Percentiles rank a stretch among this genome's conserved stretches.
These are phyloP conservation scores for Adrianichthys oophorus DNA, from an alignment of 2,797 vertebrate species.

Conservation along the genomic window DNA sequence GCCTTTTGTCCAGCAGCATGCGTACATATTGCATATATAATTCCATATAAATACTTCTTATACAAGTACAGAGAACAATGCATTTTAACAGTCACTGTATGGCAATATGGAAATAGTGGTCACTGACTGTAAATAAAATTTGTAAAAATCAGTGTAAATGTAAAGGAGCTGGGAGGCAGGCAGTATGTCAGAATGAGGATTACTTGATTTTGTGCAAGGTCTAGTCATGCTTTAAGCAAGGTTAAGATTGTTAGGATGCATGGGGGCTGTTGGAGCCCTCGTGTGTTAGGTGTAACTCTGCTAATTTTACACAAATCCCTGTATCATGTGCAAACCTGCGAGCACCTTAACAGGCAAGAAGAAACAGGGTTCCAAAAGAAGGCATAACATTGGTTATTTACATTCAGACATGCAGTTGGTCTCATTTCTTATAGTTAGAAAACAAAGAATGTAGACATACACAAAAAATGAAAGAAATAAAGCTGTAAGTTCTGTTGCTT, in stretches of 20 bases:
- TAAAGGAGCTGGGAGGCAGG: constrained; percentile 5
- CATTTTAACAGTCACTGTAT: constrained; percentile 47
- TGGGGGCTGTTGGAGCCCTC: constrained; percentile 4
- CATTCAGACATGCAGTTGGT: constrained; percentile 74
- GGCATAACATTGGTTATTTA: constrained; percentile 50
- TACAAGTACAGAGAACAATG: constrained; percentile 50
- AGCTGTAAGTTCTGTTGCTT: constrained; percentile 35
- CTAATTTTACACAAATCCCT: constrained; percentile 43
- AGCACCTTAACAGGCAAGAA: constrained; percentile 30
- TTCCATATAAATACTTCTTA: constrained; percentile 71
- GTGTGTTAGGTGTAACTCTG: constrained; percentile 18
- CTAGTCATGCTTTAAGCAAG: constrained; percentile 51
- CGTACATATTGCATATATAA: constrained; percentile 79
- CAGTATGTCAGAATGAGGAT: constrained; percentile 9
- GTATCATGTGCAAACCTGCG: constrained; percentile 48
- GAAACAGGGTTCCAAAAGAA: constrained; percentile 46
- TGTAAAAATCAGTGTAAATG: constrained; percentile 22
- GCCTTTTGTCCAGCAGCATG: constrained; percentile 71
- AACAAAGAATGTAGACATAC: constrained; percentile 37
- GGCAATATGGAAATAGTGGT: constrained; percentile 20
- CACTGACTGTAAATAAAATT: constrained; percentile 16
- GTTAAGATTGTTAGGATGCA: constrained; percentile 1
- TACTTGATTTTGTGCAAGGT: constrained; percentile 11
- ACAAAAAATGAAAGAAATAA: constrained; percentile 14
- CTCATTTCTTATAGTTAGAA: constrained; percentile 23